phyloP scores from a whole-genome alignment of 1,140 invertebrate species.

The Liolophura sinensis region DNA sequence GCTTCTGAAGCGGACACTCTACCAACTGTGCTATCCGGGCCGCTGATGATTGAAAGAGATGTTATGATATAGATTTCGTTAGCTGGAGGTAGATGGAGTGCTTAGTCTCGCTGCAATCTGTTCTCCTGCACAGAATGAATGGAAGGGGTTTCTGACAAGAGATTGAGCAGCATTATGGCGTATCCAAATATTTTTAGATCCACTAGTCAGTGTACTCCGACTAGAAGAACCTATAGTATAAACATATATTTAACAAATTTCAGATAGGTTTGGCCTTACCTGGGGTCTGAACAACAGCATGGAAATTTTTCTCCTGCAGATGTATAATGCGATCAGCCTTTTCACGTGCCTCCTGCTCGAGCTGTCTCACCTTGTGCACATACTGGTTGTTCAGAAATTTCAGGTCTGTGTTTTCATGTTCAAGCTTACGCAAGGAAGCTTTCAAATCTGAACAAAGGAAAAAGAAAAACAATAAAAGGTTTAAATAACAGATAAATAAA shows the following conservation, averaged over 20 bases:
- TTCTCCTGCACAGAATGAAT: no score
- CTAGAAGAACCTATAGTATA: no score
- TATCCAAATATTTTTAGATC: no score
- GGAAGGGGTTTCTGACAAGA: no score
- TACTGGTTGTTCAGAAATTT: slow-evolving; percentile 65
- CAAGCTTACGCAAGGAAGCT: slow-evolving; percentile 63
- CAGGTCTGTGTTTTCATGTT: slow-evolving; percentile 66
- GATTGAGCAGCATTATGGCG: no score
- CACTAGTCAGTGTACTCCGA: no score
- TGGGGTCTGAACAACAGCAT: slow-evolving; percentile 60
- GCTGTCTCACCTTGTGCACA: slow-evolving; percentile 62
- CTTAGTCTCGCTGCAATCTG: no score
- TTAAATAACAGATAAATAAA: neutral
- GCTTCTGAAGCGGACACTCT: no score
- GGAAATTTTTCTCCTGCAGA: slow-evolving; percentile 65
- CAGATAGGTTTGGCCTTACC: slow-evolving; percentile 26
- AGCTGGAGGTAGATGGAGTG: no score
- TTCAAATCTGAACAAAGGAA: slow-evolving; percentile 64
- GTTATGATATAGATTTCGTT: no score
- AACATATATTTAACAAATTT: neutral
- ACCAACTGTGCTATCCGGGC: no score
- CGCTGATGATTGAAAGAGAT: no score
- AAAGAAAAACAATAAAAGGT: slow-evolving; percentile 8
- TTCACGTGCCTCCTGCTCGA: slow-evolving; percentile 64
- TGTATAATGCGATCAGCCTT: slow-evolving; percentile 65